Evolutionary conservation across 2,888 invertebrate genomes (phyloP), one percentile per base, ranked within the genome.

Genomic region (Lasioglossum calceatum): DNA sequence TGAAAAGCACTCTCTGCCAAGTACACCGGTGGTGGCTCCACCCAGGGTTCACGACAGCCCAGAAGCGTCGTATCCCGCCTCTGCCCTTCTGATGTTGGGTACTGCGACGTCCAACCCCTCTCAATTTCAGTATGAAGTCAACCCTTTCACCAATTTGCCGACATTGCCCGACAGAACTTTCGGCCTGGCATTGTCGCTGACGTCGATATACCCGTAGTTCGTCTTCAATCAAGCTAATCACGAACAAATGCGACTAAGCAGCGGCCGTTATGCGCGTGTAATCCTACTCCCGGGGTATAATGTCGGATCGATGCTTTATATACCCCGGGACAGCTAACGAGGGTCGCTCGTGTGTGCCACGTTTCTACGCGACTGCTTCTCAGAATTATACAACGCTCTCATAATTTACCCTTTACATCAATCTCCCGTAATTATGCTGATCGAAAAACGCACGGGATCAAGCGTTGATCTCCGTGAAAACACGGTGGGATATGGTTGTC

Each of bases 1-100:
- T 94, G 94, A 94, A 94, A 94, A 94, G 94, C 94, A 94, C 94
- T 94, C 93, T 94, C 92, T 94, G 94, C 93, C 93, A 94, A 94
- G 93, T 94, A 94, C 93, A 94, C 93, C 92, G 91, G 92, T 92
- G 92, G 91, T 92, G 92, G 91, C 91, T 92, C 91, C 87, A 91
- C 87, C 87, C 89, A 87, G 89, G 91, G 90, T 89, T 90, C 88
- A 90, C 89, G 89, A 88, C 89, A 90, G 87, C 88, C 92, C 92
- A 91, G 92, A 91, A 93, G 90, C 92, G 91, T 90, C 91, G 82
- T 87, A 85, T 85, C 85, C 86, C 86, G 81, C 87, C 92, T 88
- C 88, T 87, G 87, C 90, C 88, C 82, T 82, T 85, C 86, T 89
- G 86, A 88, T 86, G 85, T 84, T 83, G 75, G 78, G 61, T 83